Conservation (phyloP, 2,113 vertebrate genomes). For the Vulpes ferrilata region DNA sequence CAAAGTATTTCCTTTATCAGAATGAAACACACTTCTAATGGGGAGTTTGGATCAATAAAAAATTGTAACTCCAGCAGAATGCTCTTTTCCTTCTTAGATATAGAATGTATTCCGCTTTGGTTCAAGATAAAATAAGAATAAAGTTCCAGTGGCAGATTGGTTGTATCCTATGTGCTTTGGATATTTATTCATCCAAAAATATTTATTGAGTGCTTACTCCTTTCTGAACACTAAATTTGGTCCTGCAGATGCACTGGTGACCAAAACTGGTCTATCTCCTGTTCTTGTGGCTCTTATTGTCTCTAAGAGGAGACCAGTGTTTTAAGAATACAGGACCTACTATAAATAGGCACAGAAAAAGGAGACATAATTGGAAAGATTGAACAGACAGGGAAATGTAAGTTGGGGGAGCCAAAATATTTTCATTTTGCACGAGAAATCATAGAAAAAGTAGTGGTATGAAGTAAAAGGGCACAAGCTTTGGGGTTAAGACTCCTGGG, state of each 20-base stretch:
- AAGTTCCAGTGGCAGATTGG: fast-evolving
- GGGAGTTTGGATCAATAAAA: neutral
- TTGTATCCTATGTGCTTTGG: neutral
- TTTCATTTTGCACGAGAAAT: neutral
- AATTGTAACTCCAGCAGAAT: neutral
- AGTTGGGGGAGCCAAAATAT: neutral
- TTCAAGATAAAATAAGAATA: neutral
- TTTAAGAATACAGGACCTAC: neutral
- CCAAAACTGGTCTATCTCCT: neutral
- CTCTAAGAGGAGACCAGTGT: neutral
- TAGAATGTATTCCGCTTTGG: neutral
- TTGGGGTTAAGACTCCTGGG: neutral
- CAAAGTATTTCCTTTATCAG: neutral
- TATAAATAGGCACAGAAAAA: neutral
- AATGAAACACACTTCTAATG: neutral
- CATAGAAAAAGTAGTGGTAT: neutral
- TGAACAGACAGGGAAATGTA: neutral
- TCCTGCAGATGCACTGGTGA: neutral
- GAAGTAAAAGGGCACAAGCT: neutral
- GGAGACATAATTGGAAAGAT: neutral
- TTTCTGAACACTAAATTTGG: neutral
- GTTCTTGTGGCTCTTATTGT: neutral
- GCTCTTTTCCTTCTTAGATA: neutral
- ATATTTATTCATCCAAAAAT: neutral
- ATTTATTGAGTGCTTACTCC: neutral